phyloP scores from a whole-genome alignment of 1,140 invertebrate genomes.

The Leucophenga varia region DNA sequence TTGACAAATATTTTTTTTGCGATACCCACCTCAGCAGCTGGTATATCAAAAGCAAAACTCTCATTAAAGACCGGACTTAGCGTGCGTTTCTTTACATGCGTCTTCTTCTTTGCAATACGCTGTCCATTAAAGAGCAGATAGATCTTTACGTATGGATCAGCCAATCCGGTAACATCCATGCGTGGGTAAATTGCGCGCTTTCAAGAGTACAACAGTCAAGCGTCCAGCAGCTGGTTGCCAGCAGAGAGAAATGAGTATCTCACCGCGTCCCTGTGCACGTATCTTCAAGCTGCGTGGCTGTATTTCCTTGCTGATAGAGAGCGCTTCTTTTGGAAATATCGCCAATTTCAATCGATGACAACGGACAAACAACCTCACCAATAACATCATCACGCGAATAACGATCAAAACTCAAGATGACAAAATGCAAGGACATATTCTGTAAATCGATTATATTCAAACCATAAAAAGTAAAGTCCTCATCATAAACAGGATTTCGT shows the following conservation, averaged over 20 bases:
- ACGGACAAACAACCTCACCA: constrained; percentile 89
- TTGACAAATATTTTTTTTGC: not conserved
- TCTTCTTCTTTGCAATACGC: constrained; percentile 98
- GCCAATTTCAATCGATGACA: constrained; percentile 77
- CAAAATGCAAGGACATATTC: constrained; percentile 88
- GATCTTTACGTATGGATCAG: constrained; percentile 94
- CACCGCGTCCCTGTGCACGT: constrained; percentile 82
- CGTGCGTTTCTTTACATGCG: constrained; percentile 97
- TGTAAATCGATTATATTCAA: constrained; percentile 81
- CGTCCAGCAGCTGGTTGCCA: constrained; percentile 90
- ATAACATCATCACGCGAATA: constrained; percentile 97
- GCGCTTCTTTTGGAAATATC: constrained; percentile 76
- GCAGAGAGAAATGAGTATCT: constrained; percentile 87
- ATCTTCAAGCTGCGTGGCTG: constrained; percentile 87
- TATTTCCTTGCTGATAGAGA: constrained; percentile 78
- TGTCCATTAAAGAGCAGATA: constrained; percentile 97
- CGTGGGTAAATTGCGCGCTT: constrained; percentile 91
- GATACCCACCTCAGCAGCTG: constrained; percentile 58
- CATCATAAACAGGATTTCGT: constrained; percentile 90
- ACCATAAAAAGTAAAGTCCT: constrained; percentile 96
- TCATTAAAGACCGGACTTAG: constrained; percentile 98
- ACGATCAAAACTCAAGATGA: constrained; percentile 93
- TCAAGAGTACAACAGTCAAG: constrained; percentile 87
- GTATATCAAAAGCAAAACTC: constrained; percentile 88
- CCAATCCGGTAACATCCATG: constrained; percentile 94